Evolutionary conservation across 1,140 invertebrate genomes (phyloP), one percentile per base, ranked within the genome.

Genomic region (Galleria mellonella): DNA sequence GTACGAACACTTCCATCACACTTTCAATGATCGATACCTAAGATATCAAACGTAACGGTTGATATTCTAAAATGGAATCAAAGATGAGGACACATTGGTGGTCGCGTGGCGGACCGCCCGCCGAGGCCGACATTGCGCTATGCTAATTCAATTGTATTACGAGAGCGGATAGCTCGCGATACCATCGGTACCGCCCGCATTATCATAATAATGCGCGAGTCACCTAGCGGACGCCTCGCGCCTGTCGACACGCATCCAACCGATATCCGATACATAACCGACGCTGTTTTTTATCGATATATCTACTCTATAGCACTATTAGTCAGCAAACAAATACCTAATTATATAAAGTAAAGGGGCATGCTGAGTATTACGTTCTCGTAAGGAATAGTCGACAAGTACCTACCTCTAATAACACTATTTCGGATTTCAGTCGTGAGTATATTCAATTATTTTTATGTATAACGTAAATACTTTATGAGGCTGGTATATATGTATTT

Each of bases 151-250:
- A 82, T 83, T 83, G 77, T 82, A 72, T 77, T 76, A 69, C 51
- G 59, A 69, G 69, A 77, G 55, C 67, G 69, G 69, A 73, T 23
- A 23, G 55, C 47, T 45, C 56, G 58, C 62, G 78, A 83, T 83
- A 75, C 54, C 60, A 79, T 79, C 75, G 72, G 46, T 55, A 62
- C 67, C 71, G 71, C 65, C 72, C 64, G 73, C 68, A 84, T 84
- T 84, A 84, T 81, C 81, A 82, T 84, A 84, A 81, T 84, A 84
- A 78, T 72, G 70, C 70, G 72, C 77, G 72, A 84, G 75, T 84
- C 77, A 84, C 77, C 71, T 23, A 23, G 58, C 64, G 47, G 62
- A 69, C 59, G 47, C 29, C 40, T 31, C 43, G 40, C 32, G 48
- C 47, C 56, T 73, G 67, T 79, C 73, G 67, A 78, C 74, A 69